Evolutionary conservation across 2,888 invertebrate species (phyloP).

Genomic region (Orthosia cruda): DNA sequence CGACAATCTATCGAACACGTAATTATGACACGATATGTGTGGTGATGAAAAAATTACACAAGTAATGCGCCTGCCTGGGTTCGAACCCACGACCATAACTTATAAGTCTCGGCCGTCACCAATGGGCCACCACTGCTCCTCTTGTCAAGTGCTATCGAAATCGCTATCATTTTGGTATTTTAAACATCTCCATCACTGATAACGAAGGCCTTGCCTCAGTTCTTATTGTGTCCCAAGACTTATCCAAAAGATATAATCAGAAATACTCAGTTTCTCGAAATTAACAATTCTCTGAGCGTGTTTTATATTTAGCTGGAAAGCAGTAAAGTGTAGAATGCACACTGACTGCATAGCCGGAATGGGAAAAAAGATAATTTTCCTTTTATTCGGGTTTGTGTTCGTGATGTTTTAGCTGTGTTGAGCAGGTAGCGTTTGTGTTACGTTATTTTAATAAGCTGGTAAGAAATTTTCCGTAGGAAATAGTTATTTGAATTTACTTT

Average conservation of each 20-base stretch:
- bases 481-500: too few relatives aligned
- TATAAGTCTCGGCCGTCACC: too few relatives aligned
- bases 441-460: background rate
- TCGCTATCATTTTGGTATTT: too few relatives aligned
- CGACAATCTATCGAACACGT: too few relatives aligned
- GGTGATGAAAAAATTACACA: too few relatives aligned
- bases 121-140: too few relatives aligned
- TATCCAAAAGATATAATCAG: slow-evolving; percentile 84
- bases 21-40: too few relatives aligned
- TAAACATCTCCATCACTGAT: too few relatives aligned
- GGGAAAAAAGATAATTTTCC: slow-evolving; percentile 51
- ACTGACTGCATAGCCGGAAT: slow-evolving; percentile 70
- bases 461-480: too few relatives aligned
- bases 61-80: too few relatives aligned
- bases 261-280: slow-evolving; percentile 86
- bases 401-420: background rate
- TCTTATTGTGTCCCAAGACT: slow-evolving; percentile 72
- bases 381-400: slow-evolving; percentile 16
- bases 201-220: background rate
- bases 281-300: slow-evolving; percentile 89
- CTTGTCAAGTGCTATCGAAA: too few relatives aligned
- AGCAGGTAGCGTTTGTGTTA: background rate
- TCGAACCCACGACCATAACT: too few relatives aligned
- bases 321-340: slow-evolving; percentile 81
- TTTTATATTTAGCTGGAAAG: slow-evolving; percentile 85